A percentile compares a stretch with the other conserved stretches of the same genome.
Conservation (phyloP, 2,888 invertebrate species). For the Fragum sueziense region DNA sequence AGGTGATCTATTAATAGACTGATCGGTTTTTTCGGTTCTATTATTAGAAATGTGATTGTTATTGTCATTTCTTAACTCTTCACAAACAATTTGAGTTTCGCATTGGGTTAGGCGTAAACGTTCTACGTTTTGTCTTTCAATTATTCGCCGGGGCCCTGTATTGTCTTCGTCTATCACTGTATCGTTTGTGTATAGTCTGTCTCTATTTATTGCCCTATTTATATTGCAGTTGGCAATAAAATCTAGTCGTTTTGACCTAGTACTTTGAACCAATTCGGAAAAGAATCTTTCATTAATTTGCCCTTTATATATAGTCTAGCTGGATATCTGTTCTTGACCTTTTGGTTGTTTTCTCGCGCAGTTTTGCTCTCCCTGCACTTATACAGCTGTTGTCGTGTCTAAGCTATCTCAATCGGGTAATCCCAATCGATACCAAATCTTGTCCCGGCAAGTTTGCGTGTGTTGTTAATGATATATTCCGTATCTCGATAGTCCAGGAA, state of each 20-base stretch:
- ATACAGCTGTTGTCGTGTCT: constrained; percentile 24
- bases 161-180: background rate
- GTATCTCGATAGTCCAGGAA: constrained; percentile 36
- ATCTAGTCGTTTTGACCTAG: constrained; percentile 2
- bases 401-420: constrained; percentile 35
- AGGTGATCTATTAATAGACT: no score
- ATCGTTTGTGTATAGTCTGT: background rate
- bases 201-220: background rate
- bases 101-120: no score
- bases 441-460: constrained; percentile 22
- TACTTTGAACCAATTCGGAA: constrained; percentile 36
- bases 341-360: constrained; percentile 7
- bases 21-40: no score
- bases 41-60: no score
- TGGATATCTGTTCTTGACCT: constrained; percentile 24
- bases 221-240: background rate
- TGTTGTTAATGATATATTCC: constrained; percentile 19
- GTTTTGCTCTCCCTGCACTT: constrained; percentile 5
- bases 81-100: background rate
- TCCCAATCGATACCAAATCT: constrained; percentile 35
- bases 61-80: background rate
- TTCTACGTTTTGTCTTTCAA: no score
- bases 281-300: constrained; percentile 7
- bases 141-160: no score
- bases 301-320: constrained; percentile 29